A percentile compares a stretch with the other conserved stretches of the same genome.
Evolutionary conservation across 1,140 invertebrate genomes (phyloP).

Genomic region (Acromyrmex charruanus): DNA sequence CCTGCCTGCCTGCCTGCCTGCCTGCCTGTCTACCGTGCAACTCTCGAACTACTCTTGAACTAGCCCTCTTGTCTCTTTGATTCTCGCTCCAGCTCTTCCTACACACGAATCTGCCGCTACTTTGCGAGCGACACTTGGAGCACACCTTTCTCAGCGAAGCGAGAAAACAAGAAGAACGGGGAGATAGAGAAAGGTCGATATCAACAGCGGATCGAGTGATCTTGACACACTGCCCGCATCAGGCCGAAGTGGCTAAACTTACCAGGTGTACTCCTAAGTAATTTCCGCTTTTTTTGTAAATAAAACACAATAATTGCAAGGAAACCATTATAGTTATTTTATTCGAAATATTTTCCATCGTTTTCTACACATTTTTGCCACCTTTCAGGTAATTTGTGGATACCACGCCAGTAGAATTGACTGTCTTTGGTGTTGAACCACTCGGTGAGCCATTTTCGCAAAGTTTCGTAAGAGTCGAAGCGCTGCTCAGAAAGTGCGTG

Average conservation of each 20-base stretch:
- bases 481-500: no score
- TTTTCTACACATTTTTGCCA: no score
- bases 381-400: no score
- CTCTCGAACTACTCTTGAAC: constrained; percentile 64
- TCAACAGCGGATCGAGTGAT: constrained; percentile 76
- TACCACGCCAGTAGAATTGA: no score
- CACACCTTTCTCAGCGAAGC: not conserved
- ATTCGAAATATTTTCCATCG: no score
- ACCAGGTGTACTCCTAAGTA: no score
- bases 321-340: no score
- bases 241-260: constrained; percentile 76
- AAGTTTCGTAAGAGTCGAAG: no score
- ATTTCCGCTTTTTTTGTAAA: no score
- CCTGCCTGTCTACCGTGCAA: constrained; percentile 11
- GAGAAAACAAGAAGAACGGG: constrained; percentile 36
- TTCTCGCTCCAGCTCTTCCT: constrained; percentile 24
- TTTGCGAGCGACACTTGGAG: constrained; percentile 62
- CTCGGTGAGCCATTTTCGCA: no score
- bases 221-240: constrained; percentile 80
- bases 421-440: no score
- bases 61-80: constrained; percentile 46
- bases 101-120: constrained; percentile 49
- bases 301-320: no score
- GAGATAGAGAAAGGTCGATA: constrained; percentile 57
- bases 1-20: constrained; percentile 38